phyloP scores from a whole-genome alignment of 2,797 vertebrate genomes.

The Morus bassanus region DNA sequence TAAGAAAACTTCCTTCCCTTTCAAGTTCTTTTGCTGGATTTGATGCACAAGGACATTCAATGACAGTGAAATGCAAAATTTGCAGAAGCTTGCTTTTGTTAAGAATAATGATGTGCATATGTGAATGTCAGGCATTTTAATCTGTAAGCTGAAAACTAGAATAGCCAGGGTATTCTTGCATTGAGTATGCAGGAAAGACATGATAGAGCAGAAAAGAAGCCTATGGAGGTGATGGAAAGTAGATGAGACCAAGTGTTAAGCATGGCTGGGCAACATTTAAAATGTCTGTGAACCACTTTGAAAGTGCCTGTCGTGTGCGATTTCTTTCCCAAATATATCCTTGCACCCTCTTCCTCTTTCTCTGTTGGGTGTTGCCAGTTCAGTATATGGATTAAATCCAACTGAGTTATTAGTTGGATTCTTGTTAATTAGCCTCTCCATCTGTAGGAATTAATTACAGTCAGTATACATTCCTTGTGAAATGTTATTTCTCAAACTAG shows the following conservation, averaged over 20 bases:
- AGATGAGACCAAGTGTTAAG: not conserved
- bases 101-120: not conserved
- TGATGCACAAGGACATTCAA: not conserved
- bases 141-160: not conserved
- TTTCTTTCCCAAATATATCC: not conserved
- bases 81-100: not conserved
- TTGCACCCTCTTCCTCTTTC: not conserved
- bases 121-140: not conserved
- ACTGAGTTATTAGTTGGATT: not conserved
- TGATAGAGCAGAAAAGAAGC: not conserved
- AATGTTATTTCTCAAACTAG: slow-evolving; percentile 1
- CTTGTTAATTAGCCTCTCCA: slow-evolving; percentile 14
- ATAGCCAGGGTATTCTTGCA: not conserved
- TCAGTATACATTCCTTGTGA: not conserved
- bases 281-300: not conserved
- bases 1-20: slow-evolving; percentile 20
- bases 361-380: not conserved
- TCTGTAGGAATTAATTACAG: not conserved
- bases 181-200: not conserved
- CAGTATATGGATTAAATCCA: slow-evolving; percentile 21
- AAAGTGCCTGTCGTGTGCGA: not conserved
- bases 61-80: not conserved
- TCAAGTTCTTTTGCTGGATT: not conserved
- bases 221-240: not conserved
- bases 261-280: not conserved